Percentiles rank a stretch among this genome's conserved stretches.
These are phyloP conservation scores for Aphelinus atriplicis DNA, from an alignment of 1,140 invertebrate species.

Conservation along the genomic window DNA sequence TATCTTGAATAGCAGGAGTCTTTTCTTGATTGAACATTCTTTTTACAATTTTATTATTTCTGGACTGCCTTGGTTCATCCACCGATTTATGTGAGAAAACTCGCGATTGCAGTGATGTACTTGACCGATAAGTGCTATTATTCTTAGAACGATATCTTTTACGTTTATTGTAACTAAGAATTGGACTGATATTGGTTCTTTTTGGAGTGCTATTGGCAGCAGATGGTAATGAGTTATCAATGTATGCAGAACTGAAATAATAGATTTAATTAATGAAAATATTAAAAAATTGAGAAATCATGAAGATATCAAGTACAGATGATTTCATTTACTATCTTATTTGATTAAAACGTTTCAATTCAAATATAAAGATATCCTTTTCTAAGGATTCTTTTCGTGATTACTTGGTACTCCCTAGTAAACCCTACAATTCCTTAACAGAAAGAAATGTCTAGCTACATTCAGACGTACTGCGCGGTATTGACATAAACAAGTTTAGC, in stretches of 20 bases:
- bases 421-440: too few relatives aligned
- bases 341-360: too few relatives aligned
- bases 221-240: background rate
- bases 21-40: background rate
- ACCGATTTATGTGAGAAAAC: slow-evolving; percentile 3
- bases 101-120: background rate
- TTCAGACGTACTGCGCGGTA: too few relatives aligned
- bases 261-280: too few relatives aligned
- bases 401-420: too few relatives aligned
- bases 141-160: slow-evolving; percentile 27
- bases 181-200: slow-evolving; percentile 31
- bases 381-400: too few relatives aligned
- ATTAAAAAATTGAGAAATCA: too few relatives aligned
- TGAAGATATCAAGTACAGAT: too few relatives aligned
- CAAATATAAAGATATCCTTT: too few relatives aligned
- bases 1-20: background rate
- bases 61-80: background rate
- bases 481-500: too few relatives aligned
- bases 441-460: too few relatives aligned
- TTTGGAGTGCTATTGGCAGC: background rate
- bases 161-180: slow-evolving; percentile 34
- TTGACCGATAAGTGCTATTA: slow-evolving; percentile 22
- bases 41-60: slow-evolving; percentile 3
- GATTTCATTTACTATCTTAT: too few relatives aligned
- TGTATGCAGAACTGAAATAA: slow-evolving; percentile 4